These are phyloP conservation scores for Carapus acus DNA, from an alignment of 2,797 vertebrate genomes.

Conservation along the genomic window DNA sequence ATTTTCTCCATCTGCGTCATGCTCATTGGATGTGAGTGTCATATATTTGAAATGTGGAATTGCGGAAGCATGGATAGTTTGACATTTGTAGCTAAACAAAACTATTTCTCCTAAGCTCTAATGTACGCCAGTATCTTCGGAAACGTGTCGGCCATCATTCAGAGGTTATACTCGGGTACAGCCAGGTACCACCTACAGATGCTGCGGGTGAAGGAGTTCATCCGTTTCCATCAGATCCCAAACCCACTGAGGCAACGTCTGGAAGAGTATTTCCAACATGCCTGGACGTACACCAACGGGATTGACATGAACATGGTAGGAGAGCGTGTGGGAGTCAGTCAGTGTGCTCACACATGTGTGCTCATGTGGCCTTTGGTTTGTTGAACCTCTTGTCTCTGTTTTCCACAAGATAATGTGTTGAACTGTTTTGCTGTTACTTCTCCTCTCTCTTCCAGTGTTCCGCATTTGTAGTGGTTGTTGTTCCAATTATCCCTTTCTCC, in stretches of 20 bases:
- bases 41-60: background rate
- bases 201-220: conserved; percentile 97
- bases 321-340: conserved; percentile 21
- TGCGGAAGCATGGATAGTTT: background rate
- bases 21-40: conserved; percentile 97
- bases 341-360: too few species aligned
- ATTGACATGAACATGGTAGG: conserved; percentile 99
- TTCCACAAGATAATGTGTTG: conserved; percentile 4
- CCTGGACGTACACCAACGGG: conserved; percentile 98
- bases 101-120: conserved; percentile 77
- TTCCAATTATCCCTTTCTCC: conserved; percentile 16
- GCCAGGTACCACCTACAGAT: conserved; percentile 98
- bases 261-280: conserved; percentile 98
- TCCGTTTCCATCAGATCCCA: conserved; percentile 98
- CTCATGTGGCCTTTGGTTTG: too few species aligned
- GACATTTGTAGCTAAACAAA: background rate
- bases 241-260: conserved; percentile 94
- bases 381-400: background rate
- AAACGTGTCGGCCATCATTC: conserved; percentile 99
- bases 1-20: conserved; percentile 99
- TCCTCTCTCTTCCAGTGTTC: conserved; percentile 13
- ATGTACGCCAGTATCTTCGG: conserved; percentile 99
- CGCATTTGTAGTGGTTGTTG: conserved; percentile 30
- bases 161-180: conserved; percentile 95
- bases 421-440: conserved; percentile 21